phyloP scores from a whole-genome alignment of 1,140 invertebrate genomes.

The Papilio xuthus region DNA sequence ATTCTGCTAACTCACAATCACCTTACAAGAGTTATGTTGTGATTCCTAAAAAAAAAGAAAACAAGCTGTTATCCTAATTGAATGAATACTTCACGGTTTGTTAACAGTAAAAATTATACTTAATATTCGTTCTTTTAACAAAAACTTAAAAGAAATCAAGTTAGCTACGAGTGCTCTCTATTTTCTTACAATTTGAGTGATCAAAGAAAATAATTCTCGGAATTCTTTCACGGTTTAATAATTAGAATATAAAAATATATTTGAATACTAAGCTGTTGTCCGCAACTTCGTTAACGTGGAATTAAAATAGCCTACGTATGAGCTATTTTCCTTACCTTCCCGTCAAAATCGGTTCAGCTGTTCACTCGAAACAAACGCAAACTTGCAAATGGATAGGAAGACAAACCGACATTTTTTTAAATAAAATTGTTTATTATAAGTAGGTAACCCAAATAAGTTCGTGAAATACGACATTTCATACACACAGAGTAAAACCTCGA shows the following conservation, averaged over 20 bases:
- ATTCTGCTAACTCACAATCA: neutral
- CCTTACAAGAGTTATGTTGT: neutral
- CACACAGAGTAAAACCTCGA: too few relatives aligned
- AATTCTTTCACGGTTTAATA: neutral
- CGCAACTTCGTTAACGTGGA: too few relatives aligned
- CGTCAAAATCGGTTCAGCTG: too few relatives aligned
- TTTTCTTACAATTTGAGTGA: slow-evolving; percentile 5
- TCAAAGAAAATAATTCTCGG: neutral
- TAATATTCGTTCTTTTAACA: neutral
- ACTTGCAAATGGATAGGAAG: neutral
- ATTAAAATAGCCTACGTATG: too few relatives aligned
- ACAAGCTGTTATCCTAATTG: neutral
- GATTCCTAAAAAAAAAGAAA: neutral
- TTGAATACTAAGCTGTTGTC: neutral
- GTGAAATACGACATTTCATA: too few relatives aligned
- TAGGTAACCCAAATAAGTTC: too few relatives aligned
- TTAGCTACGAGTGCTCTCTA: slow-evolving; percentile 2
- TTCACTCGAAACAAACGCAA: too few relatives aligned
- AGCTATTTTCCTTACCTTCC: too few relatives aligned
- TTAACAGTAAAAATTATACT: slow-evolving; percentile 8
- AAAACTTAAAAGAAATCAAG: slow-evolving; percentile 14
- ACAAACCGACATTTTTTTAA: too few relatives aligned
- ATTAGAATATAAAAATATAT: slow-evolving; percentile 8
- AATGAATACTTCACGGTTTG: neutral
- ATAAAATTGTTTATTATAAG: too few relatives aligned